phyloP scores from a whole-genome alignment of 2,888 invertebrate genomes.

The Sphinx pinastri region DNA sequence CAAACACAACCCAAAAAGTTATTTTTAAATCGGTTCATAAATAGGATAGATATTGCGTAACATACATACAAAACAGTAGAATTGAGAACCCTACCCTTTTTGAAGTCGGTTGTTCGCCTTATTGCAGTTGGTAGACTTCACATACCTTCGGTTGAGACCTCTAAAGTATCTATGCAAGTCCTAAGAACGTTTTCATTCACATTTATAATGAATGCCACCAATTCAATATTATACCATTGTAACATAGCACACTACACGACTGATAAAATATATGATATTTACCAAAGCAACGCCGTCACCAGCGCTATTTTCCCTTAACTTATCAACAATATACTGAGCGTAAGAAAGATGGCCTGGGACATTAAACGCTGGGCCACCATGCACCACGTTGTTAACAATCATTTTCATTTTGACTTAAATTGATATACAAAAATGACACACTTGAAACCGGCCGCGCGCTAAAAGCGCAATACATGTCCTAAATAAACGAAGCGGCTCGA shows the following conservation, averaged over 20 bases:
- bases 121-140: no score
- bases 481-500: neutral
- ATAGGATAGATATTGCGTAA: no score
- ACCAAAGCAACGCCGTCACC: conserved; percentile 56
- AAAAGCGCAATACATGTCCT: neutral
- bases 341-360: conserved; percentile 63
- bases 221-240: no score
- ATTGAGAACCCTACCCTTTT: no score
- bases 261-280: conserved; percentile 34
- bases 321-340: conserved; percentile 60
- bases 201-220: no score
- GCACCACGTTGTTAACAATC: conserved; percentile 60
- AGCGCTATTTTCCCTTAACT: conserved; percentile 46
- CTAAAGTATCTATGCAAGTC: no score
- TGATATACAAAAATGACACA: neutral
- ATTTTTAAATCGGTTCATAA: no score
- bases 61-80: no score
- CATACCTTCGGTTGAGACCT: no score
- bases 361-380: conserved; percentile 52
- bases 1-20: no score
- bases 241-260: neutral
- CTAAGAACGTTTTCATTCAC: no score
- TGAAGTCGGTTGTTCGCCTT: no score
- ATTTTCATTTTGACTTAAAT: conserved; percentile 36
- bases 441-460: neutral